Conservation (phyloP, 92 coral and sea anemone genomes). For the Nematostella vectensis region DNA sequence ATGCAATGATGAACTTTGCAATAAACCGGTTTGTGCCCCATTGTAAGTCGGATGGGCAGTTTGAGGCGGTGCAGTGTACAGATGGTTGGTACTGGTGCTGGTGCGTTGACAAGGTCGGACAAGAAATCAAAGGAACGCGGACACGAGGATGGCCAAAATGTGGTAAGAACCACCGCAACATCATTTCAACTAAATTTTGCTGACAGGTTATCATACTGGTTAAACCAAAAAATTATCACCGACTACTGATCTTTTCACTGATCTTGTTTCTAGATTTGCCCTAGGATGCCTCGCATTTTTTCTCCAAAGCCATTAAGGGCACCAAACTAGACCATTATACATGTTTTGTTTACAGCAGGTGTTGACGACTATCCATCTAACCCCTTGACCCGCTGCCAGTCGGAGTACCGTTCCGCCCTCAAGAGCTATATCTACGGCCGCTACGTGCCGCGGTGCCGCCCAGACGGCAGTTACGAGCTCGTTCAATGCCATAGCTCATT, state of each 20-base stretch:
- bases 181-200: background rate
- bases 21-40: constrained; percentile 69
- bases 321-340: too few species aligned
- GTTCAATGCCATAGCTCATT: constrained; percentile 71
- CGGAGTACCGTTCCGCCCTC: constrained; percentile 49
- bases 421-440: constrained; percentile 60
- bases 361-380: constrained; percentile 7
- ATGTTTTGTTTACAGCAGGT: background rate
- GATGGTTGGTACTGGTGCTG: constrained; percentile 84
- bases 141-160: constrained; percentile 79
- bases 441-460: constrained; percentile 76
- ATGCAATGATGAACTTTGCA: constrained; percentile 57
- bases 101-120: constrained; percentile 77
- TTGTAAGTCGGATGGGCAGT: constrained; percentile 68
- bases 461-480: constrained; percentile 64
- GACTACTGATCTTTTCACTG: too few species aligned
- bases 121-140: constrained; percentile 54
- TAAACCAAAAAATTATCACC: too few species aligned
- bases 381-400: constrained; percentile 46
- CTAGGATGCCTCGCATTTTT: too few species aligned
- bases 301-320: too few species aligned
- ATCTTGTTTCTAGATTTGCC: too few species aligned
- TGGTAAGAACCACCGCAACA: constrained; percentile 63
- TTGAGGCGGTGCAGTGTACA: constrained; percentile 76
- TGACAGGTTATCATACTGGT: too few species aligned